Conservation (phyloP, 2,797 vertebrate genomes). For the Allobates femoralis region DNA sequence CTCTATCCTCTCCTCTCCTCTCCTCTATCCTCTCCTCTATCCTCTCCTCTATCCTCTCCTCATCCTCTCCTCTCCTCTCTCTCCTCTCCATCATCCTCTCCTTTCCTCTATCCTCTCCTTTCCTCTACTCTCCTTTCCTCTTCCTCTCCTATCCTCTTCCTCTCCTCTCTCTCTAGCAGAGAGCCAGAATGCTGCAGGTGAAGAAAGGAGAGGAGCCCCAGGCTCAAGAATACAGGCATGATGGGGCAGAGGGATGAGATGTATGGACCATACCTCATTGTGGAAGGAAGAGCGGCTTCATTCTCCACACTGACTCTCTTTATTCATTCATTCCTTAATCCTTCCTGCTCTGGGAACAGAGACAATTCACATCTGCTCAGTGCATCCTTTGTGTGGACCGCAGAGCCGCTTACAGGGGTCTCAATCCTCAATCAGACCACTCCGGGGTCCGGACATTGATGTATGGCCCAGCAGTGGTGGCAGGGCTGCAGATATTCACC, state of each 20-base stretch:
- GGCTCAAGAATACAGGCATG: slow-evolving; percentile 11
- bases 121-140: too few species aligned
- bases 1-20: too few species aligned
- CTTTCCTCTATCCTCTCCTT: too few species aligned
- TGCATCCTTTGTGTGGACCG: slow-evolving; percentile 59
- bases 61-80: too few species aligned
- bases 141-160: too few species aligned
- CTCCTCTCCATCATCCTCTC: too few species aligned
- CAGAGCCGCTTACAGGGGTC: slow-evolving; percentile 41
- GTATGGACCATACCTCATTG: slow-evolving; percentile 59
- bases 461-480: neutral
- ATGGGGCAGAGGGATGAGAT: neutral
- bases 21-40: too few species aligned
- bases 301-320: slow-evolving; percentile 46
- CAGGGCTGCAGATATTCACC: slow-evolving; percentile 5
- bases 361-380: slow-evolving; percentile 57
- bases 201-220: neutral
- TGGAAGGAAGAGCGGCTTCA: slow-evolving; percentile 42
- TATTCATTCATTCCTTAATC: slow-evolving; percentile 60
- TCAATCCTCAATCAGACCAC: slow-evolving; percentile 34
- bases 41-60: too few species aligned
- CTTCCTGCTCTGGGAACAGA: slow-evolving; percentile 60
- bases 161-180: neutral
- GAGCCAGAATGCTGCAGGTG: neutral
- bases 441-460: neutral